Evolutionary conservation across 2,797 vertebrate genomes (phyloP), one percentile per base, ranked within the genome.

Genomic region (Hypotaenidia philippensis): DNA sequence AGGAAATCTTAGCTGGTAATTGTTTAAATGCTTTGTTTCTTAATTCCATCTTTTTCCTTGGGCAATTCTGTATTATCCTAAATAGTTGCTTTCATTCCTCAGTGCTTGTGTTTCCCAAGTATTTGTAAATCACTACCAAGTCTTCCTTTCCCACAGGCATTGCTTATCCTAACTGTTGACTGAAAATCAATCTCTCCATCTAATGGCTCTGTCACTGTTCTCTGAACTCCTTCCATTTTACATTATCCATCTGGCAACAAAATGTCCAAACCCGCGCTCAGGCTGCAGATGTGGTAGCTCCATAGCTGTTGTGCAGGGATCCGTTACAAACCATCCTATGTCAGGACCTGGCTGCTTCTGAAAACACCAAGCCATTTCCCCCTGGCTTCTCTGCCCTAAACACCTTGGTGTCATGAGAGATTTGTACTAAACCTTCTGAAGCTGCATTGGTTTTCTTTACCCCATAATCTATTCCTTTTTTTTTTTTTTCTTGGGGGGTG

Each of bases 1-100:
- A 95, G 65, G 89, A 96, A 96, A 94, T 96, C 76, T 83, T 83
- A 89, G 81, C 92, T 94, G 94, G 77, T 93, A 95, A 91, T 95
- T 91, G 80, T 92, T 96, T 93, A 83, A 91, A 88, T 93, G 63
- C 61, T 96, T 96, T 85, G 53, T 89, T 95, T 92, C 81, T 87
- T 94, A 89, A 95, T 95, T 96, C 95, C 64, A n/a, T 90, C 68
- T 71, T 93, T 87, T 92, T 89, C 57, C 78, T 91, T 87, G 50
- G 71, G 69, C 92, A 78, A 44, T 85, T 92, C 61, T 91, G 31
- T 71, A 25, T 83, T 92, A 92, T 77, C 53, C 57, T 59, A 78
- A 93, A 75, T 53, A 89, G 61, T 94, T 93, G 44, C 40, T 82
- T 95, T 89, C 93, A 71, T 94, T 94, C 84, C 41, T 92, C 34